Conservation (phyloP, 2,797 vertebrate genomes). For the Graptemys geographica region DNA sequence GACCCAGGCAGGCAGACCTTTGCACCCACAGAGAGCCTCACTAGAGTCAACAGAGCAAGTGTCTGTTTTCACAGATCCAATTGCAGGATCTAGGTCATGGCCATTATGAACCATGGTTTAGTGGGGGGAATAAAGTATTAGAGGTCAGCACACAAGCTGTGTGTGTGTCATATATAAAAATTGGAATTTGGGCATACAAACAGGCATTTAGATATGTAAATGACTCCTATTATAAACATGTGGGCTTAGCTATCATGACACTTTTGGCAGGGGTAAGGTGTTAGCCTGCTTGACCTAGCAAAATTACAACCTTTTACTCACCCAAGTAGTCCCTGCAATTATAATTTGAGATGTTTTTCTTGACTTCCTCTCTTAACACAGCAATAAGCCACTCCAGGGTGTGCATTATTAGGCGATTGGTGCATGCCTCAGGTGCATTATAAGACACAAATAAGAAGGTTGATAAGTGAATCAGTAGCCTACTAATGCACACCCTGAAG, state of each 20-base stretch:
- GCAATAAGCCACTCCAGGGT: neutral
- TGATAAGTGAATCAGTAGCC: neutral
- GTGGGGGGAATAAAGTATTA: neutral
- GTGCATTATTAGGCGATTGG: neutral
- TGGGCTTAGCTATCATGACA: neutral
- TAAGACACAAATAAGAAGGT: neutral
- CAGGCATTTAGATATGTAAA: neutral
- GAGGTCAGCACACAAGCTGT: neutral
- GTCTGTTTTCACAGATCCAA: neutral
- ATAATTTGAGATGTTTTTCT: neutral
- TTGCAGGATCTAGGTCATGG: neutral
- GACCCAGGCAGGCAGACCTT: neutral
- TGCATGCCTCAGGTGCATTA: neutral
- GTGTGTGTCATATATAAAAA: neutral
- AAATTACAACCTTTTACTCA: neutral
- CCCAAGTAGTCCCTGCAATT: neutral
- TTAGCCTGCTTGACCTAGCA: neutral
- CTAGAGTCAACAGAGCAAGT: neutral
- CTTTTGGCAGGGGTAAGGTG: neutral
- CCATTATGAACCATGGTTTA: neutral
- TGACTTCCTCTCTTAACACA: neutral
- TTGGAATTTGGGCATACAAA: neutral
- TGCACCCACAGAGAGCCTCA: neutral
- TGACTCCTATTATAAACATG: neutral
- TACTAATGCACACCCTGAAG: neutral